Evolutionary conservation across 2,888 invertebrate genomes (phyloP), one percentile per base, ranked within the genome.

Genomic region (Drosophila cognata): DNA sequence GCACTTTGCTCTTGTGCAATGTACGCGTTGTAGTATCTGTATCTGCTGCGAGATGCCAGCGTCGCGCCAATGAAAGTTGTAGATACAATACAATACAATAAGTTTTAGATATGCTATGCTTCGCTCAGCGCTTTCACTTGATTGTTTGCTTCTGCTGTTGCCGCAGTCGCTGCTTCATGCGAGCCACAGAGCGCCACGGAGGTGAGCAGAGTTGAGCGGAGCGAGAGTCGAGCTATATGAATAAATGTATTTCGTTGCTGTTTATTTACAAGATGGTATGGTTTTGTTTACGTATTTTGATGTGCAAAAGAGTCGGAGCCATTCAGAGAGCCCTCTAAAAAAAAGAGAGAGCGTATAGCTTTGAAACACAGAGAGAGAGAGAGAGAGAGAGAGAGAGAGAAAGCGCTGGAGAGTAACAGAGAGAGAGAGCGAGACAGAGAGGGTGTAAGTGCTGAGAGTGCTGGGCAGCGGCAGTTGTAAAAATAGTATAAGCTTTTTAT

Each of bases 271-370:
- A 64, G 71, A 73, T 76, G 73, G 74, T 77, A 77, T 57, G 75
- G 79, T 74, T 88, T 88, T 85, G 85, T 85, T 85, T 85, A 85
- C 88, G 77, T 82, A 88, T 88, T 84, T 82, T 77, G 56, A 68
- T 88, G 77, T 88, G 82, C 88, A 56, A 82, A 87, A 75, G 61
- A 38, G 52, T 51, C 63, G 33, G 18, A 55, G 33, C n/a, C 28
- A 53, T 31, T 48, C 41, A 58, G 66, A 73, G 72, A 58, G 50
- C 28, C 13, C 63, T n/a, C 29, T 5, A 55, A 36, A 57, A 50
- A 38, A 50, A 48, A 38, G 21, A 36, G 53, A 53, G 52, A n/a
- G 55, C 7, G 43, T 7, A 10, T 38, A 28, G 8, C n/a, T 46
- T 4, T 35, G 25, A 1, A 46, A n/a, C 18, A 33, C 25, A 52